phyloP scores from a whole-genome alignment of 2,888 invertebrate species.

The Ariolimax columbianus region DNA sequence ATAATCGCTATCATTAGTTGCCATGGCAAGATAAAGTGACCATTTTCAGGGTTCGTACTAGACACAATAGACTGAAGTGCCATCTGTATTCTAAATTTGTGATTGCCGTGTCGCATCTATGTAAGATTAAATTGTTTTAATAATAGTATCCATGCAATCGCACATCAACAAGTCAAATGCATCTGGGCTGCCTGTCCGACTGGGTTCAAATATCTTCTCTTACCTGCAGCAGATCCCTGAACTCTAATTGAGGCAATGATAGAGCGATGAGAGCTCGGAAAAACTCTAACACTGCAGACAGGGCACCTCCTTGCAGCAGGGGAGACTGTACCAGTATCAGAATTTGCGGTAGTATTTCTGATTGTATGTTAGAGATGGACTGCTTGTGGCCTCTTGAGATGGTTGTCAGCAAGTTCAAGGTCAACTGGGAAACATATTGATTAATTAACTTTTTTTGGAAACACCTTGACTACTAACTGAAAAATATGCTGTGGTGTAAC shows the following conservation, averaged over 20 bases:
- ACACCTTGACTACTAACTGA: too few relatives aligned
- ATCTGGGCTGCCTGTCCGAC: too few relatives aligned
- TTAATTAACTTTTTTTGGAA: too few relatives aligned
- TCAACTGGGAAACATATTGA: constrained; percentile 70
- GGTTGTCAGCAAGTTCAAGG: constrained; percentile 77
- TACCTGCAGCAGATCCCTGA: constrained; percentile 86
- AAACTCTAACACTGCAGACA: constrained; percentile 93
- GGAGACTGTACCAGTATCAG: constrained; percentile 93
- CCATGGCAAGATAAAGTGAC: too few relatives aligned
- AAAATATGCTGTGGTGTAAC: too few relatives aligned
- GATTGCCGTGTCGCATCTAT: too few relatives aligned
- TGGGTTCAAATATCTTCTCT: too few relatives aligned
- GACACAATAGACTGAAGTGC: too few relatives aligned
- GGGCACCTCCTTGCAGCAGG: constrained; percentile 93
- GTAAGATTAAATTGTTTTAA: too few relatives aligned
- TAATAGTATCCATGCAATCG: not conserved
- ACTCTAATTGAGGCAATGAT: constrained; percentile 85
- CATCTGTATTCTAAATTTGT: too few relatives aligned
- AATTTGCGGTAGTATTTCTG: constrained; percentile 82
- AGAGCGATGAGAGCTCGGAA: constrained; percentile 92
- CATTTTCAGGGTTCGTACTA: too few relatives aligned
- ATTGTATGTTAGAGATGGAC: constrained; percentile 70
- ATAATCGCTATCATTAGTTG: too few relatives aligned
- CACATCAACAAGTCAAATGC: not conserved
- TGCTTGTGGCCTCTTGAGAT: constrained; percentile 73